Base-by-base conservation (phyloP, 2,113 vertebrate genomes). In the Cairina moschata region DNA sequence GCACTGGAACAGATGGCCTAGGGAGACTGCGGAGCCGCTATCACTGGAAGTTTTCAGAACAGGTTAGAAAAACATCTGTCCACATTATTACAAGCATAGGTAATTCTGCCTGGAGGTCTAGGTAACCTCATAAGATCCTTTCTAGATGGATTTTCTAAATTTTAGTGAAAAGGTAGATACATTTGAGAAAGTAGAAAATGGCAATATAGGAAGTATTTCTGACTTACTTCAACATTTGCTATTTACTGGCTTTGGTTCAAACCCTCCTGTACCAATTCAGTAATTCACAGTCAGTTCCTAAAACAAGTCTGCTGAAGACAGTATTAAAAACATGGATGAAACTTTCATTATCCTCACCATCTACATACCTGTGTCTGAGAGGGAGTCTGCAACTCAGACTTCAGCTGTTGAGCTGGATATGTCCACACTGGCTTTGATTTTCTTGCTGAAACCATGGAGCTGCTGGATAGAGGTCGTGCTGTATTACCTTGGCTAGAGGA, bases 21-120 rank as follows among this genome's bases (percentile, higher is more conserved):
- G 54, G 84, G 89, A 95, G 91, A 90, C 93, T 92, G 69, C 56
- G 74, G 89, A 89, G 93, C 65, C 90, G 62, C 89, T 93, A 91
- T 92, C 89, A 82, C 91, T 3, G 0, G 60, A 95, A 96, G 89
- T 92, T 95, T 92, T 72, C 91, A 79, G 89, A 97, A 95, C 93
- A 95, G 96, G 96, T 97, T 96, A 95, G 89, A 65, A 91, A 86
- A 97, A 93, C 96, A 97, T 95, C 96, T 97, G 96, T 89, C 54
- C 31, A 69, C 89, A 89, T 87, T 85, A 95, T 92, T 62, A 58
- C 48, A 95, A 85, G 77, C 84, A 87, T 38, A 95, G 78, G 95
- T 92, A 92, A 87, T 93, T 96, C 91, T 95, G 94, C 96, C 96
- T 93, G 89, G 69, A 96, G 96, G 91, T 95, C 94, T 82, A 58